Evolutionary conservation across 2,888 invertebrate genomes (phyloP).

Genomic region (Cephus runcator): DNA sequence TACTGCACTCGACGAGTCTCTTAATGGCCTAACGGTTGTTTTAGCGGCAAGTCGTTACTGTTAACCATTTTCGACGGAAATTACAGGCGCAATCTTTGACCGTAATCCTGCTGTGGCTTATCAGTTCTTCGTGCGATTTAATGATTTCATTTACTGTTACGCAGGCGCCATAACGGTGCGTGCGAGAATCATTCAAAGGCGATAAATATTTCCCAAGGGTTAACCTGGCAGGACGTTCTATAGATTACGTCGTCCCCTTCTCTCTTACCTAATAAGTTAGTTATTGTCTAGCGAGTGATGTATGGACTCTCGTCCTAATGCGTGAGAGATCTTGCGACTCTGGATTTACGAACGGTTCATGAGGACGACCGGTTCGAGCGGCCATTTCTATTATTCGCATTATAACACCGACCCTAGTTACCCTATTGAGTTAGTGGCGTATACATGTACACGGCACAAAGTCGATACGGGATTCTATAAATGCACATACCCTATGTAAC

Average conservation of each 20-base stretch:
- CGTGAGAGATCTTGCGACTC: slow-evolving; percentile 21
- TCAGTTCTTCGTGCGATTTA: slow-evolving; percentile 1
- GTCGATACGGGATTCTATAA: background rate
- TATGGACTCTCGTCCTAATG: slow-evolving; percentile 26
- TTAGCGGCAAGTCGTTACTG: background rate
- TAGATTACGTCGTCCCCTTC: slow-evolving; percentile 44
- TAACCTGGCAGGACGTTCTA: slow-evolving; percentile 38
- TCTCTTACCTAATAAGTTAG: background rate
- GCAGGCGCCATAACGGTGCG: slow-evolving; percentile 17
- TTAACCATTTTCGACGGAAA: background rate
- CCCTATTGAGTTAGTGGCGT: slow-evolving; percentile 27
- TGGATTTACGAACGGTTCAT: slow-evolving; percentile 34
- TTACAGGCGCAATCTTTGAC: background rate
- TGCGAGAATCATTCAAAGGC: slow-evolving; percentile 34
- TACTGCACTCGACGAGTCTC: background rate
- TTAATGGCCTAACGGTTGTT: background rate
- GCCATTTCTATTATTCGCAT: slow-evolving; percentile 29
- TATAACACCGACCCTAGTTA: slow-evolving; percentile 16
- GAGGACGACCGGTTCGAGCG: background rate
- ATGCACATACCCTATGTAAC: background rate
- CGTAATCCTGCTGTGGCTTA: background rate
- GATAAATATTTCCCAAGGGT: slow-evolving; percentile 44
- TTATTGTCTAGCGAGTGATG: slow-evolving; percentile 27
- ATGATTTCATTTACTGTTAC: background rate
- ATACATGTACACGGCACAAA: slow-evolving; percentile 23